Conservation (phyloP, 2,888 invertebrate species). For the Achlya flavicornis region DNA sequence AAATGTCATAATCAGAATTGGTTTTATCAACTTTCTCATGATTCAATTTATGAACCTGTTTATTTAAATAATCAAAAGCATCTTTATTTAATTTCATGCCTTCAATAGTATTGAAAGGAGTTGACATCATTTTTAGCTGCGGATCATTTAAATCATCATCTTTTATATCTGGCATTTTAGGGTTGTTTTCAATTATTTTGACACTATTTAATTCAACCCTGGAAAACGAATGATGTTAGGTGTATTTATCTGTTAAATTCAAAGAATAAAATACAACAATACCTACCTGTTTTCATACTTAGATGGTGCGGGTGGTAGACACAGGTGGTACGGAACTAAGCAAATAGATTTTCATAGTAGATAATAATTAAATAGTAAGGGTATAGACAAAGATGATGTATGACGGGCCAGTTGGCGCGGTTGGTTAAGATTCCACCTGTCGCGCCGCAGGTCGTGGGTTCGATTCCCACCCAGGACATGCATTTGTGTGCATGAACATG, state of each 20-base stretch:
- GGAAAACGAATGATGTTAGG: slow-evolving; percentile 31
- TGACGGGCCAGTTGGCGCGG: no score
- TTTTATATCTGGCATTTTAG: slow-evolving; percentile 22
- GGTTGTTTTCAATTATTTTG: slow-evolving; percentile 44
- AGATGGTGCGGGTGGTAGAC: background rate
- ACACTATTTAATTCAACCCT: slow-evolving; percentile 72
- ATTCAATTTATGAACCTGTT: slow-evolving; percentile 23
- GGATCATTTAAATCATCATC: slow-evolving; percentile 23
- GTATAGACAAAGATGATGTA: no score
- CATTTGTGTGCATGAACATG: no score
- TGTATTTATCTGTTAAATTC: background rate
- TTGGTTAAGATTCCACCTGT: no score
- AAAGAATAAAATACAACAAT: slow-evolving; percentile 2
- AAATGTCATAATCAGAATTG: slow-evolving; percentile 61
- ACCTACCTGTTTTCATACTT: background rate
- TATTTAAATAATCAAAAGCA: slow-evolving; percentile 28
- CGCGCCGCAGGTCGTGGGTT: no score
- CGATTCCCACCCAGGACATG: no score
- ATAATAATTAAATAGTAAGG: no score
- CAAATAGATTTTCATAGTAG: no score
- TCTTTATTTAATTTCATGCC: slow-evolving; percentile 16
- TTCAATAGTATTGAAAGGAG: slow-evolving; percentile 22
- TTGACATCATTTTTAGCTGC: slow-evolving; percentile 18
- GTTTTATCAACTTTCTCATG: slow-evolving; percentile 32
- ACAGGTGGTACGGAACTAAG: background rate